Evolutionary conservation across 2,888 invertebrate species (phyloP).

Genomic region (Chymomyza procnemis): DNA sequence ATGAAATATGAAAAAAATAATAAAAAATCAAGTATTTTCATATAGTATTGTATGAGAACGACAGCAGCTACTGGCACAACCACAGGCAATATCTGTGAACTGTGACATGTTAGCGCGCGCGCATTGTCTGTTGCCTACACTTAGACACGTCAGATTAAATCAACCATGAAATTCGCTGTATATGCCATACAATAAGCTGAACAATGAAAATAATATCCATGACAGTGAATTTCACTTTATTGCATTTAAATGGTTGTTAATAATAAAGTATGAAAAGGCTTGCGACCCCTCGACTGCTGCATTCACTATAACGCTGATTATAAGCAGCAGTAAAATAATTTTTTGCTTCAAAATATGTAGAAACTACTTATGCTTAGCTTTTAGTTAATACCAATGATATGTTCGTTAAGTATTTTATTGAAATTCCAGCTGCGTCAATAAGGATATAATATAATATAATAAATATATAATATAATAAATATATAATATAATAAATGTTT

Average conservation of each 20-base stretch:
- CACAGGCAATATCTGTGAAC: constrained; percentile 9
- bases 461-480: no score
- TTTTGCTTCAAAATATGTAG: no score
- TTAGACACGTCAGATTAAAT: constrained; percentile 53
- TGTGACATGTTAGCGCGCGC: constrained; percentile 49
- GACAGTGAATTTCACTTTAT: constrained; percentile 59
- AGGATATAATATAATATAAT: no score
- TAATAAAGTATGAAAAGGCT: constrained; percentile 36
- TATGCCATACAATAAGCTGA: constrained; percentile 36
- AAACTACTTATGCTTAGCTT: no score
- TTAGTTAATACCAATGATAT: no score
- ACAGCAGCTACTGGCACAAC: constrained; percentile 14
- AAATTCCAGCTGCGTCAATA: no score
- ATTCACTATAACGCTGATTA: not conserved
- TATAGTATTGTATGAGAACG: not conserved
- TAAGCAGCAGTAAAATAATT: no score
- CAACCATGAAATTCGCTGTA: constrained; percentile 70
- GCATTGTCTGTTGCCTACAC: not conserved
- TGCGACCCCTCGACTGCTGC: not conserved
- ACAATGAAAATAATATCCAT: constrained; percentile 14
- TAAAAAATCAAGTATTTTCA: constrained; percentile 7
- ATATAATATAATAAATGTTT: no score
- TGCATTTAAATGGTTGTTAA: constrained; percentile 72
- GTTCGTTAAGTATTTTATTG: no score
- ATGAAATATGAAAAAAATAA: constrained; percentile 16